These are phyloP conservation scores for Caenorhabditis inopinata DNA, from an alignment of 1,140 invertebrate species.

Conservation along the genomic window DNA sequence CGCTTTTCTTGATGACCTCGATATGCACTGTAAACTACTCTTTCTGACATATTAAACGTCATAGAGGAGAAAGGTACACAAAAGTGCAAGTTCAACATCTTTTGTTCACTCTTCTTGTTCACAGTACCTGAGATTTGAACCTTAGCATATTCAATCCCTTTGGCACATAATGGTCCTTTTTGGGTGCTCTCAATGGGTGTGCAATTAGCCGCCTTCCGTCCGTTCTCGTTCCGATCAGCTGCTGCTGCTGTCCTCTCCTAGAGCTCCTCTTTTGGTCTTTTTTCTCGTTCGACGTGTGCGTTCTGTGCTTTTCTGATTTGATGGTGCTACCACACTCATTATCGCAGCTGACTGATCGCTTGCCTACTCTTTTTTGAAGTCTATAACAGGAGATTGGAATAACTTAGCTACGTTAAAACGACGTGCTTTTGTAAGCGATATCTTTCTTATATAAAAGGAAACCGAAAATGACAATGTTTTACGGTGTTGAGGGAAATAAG, in stretches of 20 bases:
- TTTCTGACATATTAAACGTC: not conserved
- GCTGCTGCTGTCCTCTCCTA: not conserved
- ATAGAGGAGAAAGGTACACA: not conserved
- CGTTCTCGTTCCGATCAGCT: conserved; percentile 1
- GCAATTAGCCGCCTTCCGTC: conserved; percentile 13
- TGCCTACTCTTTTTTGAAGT: not conserved
- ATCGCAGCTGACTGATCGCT: not conserved
- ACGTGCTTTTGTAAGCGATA: not conserved
- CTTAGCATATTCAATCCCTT: not conserved
- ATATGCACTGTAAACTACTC: not conserved
- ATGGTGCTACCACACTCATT: not conserved
- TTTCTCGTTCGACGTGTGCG: too few species aligned
- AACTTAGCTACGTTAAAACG: not conserved
- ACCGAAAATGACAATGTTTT: too few species aligned
- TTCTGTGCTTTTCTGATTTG: conserved; percentile 2
- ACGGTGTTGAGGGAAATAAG: not conserved
- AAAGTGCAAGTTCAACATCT: not conserved
- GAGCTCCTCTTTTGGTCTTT: not conserved
- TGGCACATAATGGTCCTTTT: conserved; percentile 10
- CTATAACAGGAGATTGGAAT: not conserved
- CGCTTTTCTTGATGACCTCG: not conserved
- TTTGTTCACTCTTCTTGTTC: not conserved
- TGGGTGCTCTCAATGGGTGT: not conserved
- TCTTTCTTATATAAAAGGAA: not conserved
- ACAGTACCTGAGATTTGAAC: not conserved